Base-by-base conservation (phyloP, 2,113 vertebrate genomes). In the Manacus vitellinus region DNA sequence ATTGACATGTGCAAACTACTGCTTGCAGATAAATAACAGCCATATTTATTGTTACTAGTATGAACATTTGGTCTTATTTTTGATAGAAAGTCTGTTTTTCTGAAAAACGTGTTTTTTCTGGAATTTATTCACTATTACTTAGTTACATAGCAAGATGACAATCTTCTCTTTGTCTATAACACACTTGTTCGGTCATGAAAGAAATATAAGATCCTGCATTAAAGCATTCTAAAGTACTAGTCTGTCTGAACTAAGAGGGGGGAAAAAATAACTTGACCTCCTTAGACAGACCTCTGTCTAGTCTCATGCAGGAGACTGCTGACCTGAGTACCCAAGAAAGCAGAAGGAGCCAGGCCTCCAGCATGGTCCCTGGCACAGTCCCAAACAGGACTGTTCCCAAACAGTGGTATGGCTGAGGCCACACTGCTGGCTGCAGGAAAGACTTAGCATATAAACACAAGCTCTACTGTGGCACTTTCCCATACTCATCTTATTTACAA, bases 21-120 rank as follows among this genome's bases (percentile, higher is more conserved):
- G 59, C 65, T 81, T 91, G 55, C 55, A 77, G 35, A 93, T n/a
- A 91, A 94, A 67, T 52, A 84, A 91, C 22, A 85, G 54, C 14
- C 49, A 55, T 91, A 88, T 81, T 85, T 94, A 73, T 88, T 92
- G 56, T 37, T 85, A 78, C 65, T 77, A 82, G 41, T 71, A 59
- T 11, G 33, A 85, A 82, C 55, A 78, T 65, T 91, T 85, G 71
- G 46, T 41, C 27, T 85, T 18, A 74, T 55, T 76, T 91, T 91
- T 88, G 51, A 70, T 35, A 70, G 28, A 46, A 85, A 93, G 51
- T 27, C 61, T 82, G 28, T 70, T 91, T 78, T 27, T 66, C 61
- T 83, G 55, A n/a, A 89, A 89, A 92, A 44, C 2, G 44, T 51
- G 44, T 63, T 65, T 85, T 82, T 66, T 73, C 75, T 91, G 55